Base-by-base conservation (phyloP, 2,888 invertebrate species). In the Megamerina dolium region DNA sequence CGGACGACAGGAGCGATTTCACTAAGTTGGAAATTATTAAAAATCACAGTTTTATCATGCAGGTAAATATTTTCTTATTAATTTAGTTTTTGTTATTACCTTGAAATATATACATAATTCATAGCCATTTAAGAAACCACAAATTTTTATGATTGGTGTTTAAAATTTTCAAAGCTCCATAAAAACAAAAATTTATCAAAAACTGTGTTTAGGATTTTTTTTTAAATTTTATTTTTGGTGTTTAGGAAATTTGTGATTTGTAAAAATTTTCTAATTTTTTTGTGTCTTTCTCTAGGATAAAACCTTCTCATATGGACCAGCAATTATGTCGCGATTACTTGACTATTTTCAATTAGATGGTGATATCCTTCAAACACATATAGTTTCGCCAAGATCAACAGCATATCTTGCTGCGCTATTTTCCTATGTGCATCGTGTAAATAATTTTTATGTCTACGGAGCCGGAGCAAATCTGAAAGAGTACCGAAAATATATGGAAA, bases 261-360 rank as follows among this genome's bases (percentile, higher is more conserved):
- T n/a, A n/a, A n/a, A n/a, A n/a, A n/a, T n/a, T 8, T 18, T 18
- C 19, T 34, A 18, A 12, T 34, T 14, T 14, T 34, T 18, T 5
- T 10, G 6, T 23, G 23, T 23, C 6, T 8, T 8, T 23, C 10
- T 23, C 3, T 56, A 87, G 87, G 87, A 88, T 61, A 79, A 85
- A 44, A 84, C 87, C 17, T 82, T 87, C 61, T 87, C 87, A 55
- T 74, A 86, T 52, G 89, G 87, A 1, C 86, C 88, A 0, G 87
- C 87, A 0, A 79, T 84, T 1, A 74, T 88, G 48, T 81, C 81
- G 38, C 80, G 81, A 50, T 76, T 85, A 1, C 73, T 87, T n/a
- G 77, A 78, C 32, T 65, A 61, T 42, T 72, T 60, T 50, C 76
- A 80, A 36, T 68, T 88, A 2, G 77, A 79, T 10, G 89, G 89